phyloP scores from a whole-genome alignment of 1,140 invertebrate species.

The Oscheius sp. region DNA sequence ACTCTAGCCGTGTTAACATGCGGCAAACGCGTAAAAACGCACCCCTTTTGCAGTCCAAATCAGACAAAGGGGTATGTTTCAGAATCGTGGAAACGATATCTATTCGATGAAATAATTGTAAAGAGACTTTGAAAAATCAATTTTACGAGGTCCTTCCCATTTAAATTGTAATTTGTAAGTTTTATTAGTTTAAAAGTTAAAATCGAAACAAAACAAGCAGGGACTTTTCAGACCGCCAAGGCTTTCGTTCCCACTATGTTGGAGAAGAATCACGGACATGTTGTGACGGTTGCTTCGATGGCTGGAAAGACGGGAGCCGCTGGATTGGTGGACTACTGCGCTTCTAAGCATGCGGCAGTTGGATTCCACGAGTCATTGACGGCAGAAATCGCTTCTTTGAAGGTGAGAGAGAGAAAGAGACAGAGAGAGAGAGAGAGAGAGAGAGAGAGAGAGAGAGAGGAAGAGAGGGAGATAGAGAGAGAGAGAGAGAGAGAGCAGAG shows the following conservation, averaged over 20 bases:
- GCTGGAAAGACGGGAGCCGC: constrained; percentile 79
- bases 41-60: too few relatives aligned
- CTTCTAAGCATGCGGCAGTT: constrained; percentile 89
- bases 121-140: too few relatives aligned
- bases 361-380: constrained; percentile 69
- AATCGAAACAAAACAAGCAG: not conserved
- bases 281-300: constrained; percentile 88
- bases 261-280: constrained; percentile 77
- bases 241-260: constrained; percentile 79
- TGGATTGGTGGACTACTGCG: constrained; percentile 86
- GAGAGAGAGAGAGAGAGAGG: not conserved
- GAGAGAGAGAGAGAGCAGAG: not conserved
- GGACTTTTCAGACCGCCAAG: constrained; percentile 66
- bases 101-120: too few relatives aligned
- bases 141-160: too few relatives aligned
- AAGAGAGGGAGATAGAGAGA: not conserved
- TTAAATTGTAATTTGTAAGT: too few relatives aligned
- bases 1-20: too few relatives aligned
- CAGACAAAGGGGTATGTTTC: too few relatives aligned
- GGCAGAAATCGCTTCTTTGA: constrained; percentile 19
- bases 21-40: too few relatives aligned
- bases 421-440: not conserved
- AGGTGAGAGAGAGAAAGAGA: not conserved
- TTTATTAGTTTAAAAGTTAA: not conserved
- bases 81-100: too few relatives aligned